Evolutionary conservation across 2,888 invertebrate genomes (phyloP).

Genomic region (Mythimna pallens): DNA sequence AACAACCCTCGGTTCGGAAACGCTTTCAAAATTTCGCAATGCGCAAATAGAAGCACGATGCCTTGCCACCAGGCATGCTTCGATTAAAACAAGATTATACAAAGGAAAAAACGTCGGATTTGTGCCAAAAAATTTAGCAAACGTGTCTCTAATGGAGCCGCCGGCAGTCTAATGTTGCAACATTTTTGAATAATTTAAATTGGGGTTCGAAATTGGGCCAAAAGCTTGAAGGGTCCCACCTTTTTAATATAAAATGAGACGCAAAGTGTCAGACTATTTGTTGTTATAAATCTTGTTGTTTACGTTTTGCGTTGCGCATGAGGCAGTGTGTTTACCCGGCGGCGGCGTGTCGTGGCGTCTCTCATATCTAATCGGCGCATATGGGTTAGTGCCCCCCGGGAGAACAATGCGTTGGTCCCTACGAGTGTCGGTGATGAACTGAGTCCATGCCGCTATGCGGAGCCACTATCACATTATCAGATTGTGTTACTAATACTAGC

Average conservation of each 20-base stretch:
- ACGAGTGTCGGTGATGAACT: slow-evolving; percentile 58
- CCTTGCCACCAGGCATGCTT: slow-evolving; percentile 32
- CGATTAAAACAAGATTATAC: slow-evolving; percentile 43
- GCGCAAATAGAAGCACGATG: slow-evolving; percentile 51
- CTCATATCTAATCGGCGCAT: slow-evolving; percentile 87
- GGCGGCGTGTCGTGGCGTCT: slow-evolving; percentile 71
- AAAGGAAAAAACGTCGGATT: slow-evolving; percentile 68
- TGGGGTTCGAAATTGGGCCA: slow-evolving; percentile 29
- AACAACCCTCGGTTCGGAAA: slow-evolving; percentile 55
- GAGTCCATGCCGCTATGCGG: slow-evolving; percentile 55
- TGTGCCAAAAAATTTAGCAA: slow-evolving; percentile 70
- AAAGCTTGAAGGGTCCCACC: slow-evolving; percentile 16
- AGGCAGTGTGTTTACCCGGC: slow-evolving; percentile 75
- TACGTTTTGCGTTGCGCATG: slow-evolving; percentile 71
- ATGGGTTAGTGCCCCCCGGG: slow-evolving; percentile 89
- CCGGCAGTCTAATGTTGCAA: slow-evolving; percentile 64
- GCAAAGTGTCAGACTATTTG: slow-evolving; percentile 56
- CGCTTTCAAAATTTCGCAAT: slow-evolving; percentile 57
- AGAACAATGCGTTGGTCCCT: slow-evolving; percentile 90
- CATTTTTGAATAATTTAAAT: slow-evolving; percentile 56
- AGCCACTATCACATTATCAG: slow-evolving; percentile 57
- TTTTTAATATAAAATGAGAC: slow-evolving; percentile 51
- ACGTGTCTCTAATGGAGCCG: slow-evolving; percentile 70
- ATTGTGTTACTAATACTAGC: slow-evolving; percentile 44
- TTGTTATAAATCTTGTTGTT: slow-evolving; percentile 62